These are phyloP conservation scores for Agonopterix arenella DNA, from an alignment of 2,888 invertebrate species.

Conservation along the genomic window DNA sequence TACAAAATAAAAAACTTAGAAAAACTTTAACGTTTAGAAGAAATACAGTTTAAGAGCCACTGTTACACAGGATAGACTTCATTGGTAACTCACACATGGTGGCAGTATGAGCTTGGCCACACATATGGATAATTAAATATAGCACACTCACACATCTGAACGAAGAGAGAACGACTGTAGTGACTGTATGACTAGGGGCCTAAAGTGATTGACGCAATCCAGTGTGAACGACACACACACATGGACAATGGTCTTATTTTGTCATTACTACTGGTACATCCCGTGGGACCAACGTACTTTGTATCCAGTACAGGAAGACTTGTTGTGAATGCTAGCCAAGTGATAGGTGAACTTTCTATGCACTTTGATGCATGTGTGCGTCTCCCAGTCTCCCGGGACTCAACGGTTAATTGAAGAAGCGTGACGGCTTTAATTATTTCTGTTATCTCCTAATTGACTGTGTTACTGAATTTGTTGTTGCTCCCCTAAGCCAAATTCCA, in stretches of 20 bases:
- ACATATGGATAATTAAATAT: slow-evolving; percentile 66
- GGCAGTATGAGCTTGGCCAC: slow-evolving; percentile 53
- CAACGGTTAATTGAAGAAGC: slow-evolving; percentile 35
- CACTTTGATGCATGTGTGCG: slow-evolving; percentile 22
- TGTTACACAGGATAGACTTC: slow-evolving; percentile 59
- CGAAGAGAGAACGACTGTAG: slow-evolving; percentile 45
- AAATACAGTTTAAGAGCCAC: slow-evolving; percentile 48
- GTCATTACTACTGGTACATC: slow-evolving; percentile 62
- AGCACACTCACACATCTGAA: slow-evolving; percentile 52
- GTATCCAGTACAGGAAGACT: slow-evolving; percentile 48
- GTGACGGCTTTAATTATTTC: slow-evolving; percentile 21
- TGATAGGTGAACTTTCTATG: slow-evolving; percentile 38
- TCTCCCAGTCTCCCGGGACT: slow-evolving; percentile 36
- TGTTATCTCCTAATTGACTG: slow-evolving; percentile 6
- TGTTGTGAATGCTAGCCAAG: slow-evolving; percentile 57
- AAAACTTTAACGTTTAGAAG: not conserved
- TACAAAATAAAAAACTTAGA: slow-evolving; percentile 1
- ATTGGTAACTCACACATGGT: slow-evolving; percentile 70
- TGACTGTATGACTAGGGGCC: slow-evolving; percentile 36
- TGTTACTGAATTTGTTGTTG: not conserved
- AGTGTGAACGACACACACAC: slow-evolving; percentile 49
- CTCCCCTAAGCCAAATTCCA: not conserved
- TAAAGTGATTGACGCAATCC: slow-evolving; percentile 66
- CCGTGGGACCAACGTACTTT: slow-evolving; percentile 66
- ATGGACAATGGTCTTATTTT: slow-evolving; percentile 51